These are phyloP conservation scores for Mastomys coucha DNA, from an alignment of 2,113 vertebrate genomes.

Conservation along the genomic window DNA sequence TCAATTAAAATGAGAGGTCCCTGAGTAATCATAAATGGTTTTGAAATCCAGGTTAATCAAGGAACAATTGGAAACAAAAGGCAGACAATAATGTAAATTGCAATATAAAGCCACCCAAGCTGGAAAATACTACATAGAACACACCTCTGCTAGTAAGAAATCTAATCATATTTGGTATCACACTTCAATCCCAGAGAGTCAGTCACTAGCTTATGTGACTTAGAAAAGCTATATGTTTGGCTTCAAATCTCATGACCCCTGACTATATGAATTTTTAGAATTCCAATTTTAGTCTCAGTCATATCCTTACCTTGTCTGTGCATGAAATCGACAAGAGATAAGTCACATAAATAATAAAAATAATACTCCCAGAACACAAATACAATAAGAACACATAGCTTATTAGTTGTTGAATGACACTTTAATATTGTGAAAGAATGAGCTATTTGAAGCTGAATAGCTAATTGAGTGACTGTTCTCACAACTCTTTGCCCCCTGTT, in stretches of 20 bases:
- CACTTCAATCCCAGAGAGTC: background rate
- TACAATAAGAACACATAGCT: background rate
- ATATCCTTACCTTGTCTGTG: background rate
- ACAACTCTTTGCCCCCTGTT: too few species aligned
- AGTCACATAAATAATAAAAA: background rate
- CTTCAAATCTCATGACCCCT: constrained; percentile 49
- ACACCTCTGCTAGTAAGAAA: background rate
- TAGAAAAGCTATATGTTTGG: constrained; percentile 57
- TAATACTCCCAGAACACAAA: background rate
- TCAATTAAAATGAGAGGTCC: background rate
- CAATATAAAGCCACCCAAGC: background rate
- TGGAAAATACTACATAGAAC: background rate
- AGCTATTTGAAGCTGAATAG: background rate
- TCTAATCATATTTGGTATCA: constrained; percentile 61
- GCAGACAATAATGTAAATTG: background rate
- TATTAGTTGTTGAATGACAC: constrained; percentile 10
- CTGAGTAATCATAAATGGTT: background rate
- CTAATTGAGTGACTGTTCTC: background rate
- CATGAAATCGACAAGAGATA: background rate
- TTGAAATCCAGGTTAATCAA: constrained; percentile 22
- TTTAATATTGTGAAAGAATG: background rate
- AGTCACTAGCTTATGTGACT: background rate
- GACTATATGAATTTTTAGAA: constrained; percentile 69
- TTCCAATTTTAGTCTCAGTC: constrained; percentile 32
- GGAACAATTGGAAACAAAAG: background rate